These are phyloP conservation scores for Papilio demoleus DNA, from an alignment of 2,888 invertebrate species.

Conservation along the genomic window DNA sequence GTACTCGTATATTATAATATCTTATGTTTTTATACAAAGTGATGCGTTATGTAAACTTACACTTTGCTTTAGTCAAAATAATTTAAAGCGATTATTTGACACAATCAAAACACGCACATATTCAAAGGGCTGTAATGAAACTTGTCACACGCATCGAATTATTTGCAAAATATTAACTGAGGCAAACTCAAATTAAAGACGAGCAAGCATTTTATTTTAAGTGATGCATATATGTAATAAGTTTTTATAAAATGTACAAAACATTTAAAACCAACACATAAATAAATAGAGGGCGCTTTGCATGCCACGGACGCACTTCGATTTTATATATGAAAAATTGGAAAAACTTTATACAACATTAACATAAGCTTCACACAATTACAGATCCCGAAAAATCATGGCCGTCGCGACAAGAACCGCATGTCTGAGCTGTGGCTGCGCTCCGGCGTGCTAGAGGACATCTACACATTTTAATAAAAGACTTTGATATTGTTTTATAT, in stretches of 20 bases:
- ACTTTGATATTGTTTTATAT: neutral
- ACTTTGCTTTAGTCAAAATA: constrained; percentile 11
- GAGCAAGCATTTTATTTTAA: neutral
- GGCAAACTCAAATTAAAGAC: neutral
- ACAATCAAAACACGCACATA: neutral
- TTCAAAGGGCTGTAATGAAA: no score
- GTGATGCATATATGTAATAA: no score
- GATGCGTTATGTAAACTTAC: neutral
- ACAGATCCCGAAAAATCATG: no score
- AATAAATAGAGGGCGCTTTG: no score
- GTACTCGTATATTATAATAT: neutral
- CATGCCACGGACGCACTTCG: no score
- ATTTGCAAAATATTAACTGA: neutral
- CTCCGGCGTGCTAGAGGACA: no score
- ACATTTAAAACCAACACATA: no score
- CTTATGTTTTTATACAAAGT: neutral
- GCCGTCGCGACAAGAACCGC: no score
- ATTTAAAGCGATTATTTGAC: neutral
- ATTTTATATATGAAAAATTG: no score
- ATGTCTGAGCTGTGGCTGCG: neutral
- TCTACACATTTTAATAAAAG: neutral
- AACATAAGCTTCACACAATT: no score
- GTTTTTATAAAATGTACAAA: no score
- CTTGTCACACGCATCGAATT: neutral
- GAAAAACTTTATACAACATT: no score